Evolutionary conservation across 2,888 invertebrate species (phyloP).

Genomic region (Clivina fossor): DNA sequence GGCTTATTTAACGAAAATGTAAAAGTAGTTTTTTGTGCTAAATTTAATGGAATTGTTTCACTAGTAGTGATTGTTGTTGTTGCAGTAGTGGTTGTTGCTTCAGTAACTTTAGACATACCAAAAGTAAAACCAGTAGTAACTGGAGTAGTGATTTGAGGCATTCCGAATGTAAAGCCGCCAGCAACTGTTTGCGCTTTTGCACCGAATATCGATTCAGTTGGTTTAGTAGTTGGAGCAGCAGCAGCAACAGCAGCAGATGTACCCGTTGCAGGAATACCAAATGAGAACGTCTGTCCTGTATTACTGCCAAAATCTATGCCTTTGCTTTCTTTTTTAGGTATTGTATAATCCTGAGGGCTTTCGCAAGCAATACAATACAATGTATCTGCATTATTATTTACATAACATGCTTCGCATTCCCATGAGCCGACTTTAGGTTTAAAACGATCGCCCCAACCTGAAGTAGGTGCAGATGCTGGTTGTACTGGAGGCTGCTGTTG

Average conservation of each 20-base stretch:
- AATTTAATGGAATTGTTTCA: constrained; percentile 16
- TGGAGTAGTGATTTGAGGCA: constrained; percentile 36
- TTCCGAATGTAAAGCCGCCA: constrained; percentile 44
- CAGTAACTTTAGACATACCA: constrained; percentile 32
- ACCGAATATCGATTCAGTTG: constrained; percentile 39
- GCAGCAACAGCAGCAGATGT: constrained; percentile 39
- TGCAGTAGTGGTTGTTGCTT: constrained; percentile 24
- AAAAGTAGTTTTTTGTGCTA: constrained; percentile 38
- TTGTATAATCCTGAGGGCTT: constrained; percentile 57
- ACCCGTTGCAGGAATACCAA: constrained; percentile 53
- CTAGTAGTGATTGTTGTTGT: constrained; percentile 1
- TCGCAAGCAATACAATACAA: constrained; percentile 61
- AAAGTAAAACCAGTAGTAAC: constrained; percentile 41
- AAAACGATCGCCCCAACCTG: constrained; percentile 58
- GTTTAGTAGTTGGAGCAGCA: constrained; percentile 39
- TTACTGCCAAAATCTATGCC: constrained; percentile 45
- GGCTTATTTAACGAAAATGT: constrained; percentile 44
- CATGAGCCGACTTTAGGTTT: constrained; percentile 60
- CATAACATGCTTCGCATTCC: constrained; percentile 57
- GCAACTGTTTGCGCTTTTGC: constrained; percentile 38
- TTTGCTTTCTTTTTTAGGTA: constrained; percentile 50
- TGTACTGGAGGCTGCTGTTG: background rate
- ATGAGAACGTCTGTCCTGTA: constrained; percentile 52
- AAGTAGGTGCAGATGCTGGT: constrained; percentile 28
- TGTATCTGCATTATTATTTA: constrained; percentile 51